Conservation (phyloP, 2,888 invertebrate species). For the Sicus ferrugineus region DNA sequence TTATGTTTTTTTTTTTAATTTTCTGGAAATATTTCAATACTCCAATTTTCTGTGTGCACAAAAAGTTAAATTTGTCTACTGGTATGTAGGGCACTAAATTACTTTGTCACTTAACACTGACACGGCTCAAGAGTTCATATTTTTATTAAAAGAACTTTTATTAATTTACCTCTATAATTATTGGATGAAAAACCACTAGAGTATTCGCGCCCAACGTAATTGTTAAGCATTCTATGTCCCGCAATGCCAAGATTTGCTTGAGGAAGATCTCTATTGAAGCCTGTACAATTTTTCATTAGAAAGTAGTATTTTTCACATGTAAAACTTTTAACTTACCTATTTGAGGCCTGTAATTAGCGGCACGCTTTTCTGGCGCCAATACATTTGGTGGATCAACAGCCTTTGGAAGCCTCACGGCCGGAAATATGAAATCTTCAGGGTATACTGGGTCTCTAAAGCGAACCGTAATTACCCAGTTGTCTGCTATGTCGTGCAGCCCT, state of each 20-base stretch:
- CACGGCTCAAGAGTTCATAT: no score
- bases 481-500: slow-evolving; percentile 71
- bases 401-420: slow-evolving; percentile 73
- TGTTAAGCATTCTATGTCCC: slow-evolving; percentile 79
- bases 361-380: slow-evolving; percentile 79
- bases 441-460: slow-evolving; percentile 83
- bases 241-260: slow-evolving; percentile 72
- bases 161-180: slow-evolving; percentile 18
- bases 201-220: slow-evolving; percentile 60
- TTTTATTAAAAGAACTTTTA: no score
- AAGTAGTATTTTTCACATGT: neutral
- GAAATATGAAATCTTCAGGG: slow-evolving; percentile 77
- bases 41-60: no score
- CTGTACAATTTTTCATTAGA: slow-evolving; percentile 51
- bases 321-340: slow-evolving; percentile 68
- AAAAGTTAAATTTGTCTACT: no score
- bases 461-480: slow-evolving; percentile 72
- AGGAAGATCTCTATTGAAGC: slow-evolving; percentile 73
- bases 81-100: no score
- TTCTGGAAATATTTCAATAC: no score
- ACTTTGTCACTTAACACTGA: no score
- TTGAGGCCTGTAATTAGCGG: slow-evolving; percentile 78
- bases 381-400: slow-evolving; percentile 78
- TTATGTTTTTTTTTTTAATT: no score
- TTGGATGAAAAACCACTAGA: neutral